Conservation (phyloP, 2,113 vertebrate species). For the Trogon melanurus region DNA sequence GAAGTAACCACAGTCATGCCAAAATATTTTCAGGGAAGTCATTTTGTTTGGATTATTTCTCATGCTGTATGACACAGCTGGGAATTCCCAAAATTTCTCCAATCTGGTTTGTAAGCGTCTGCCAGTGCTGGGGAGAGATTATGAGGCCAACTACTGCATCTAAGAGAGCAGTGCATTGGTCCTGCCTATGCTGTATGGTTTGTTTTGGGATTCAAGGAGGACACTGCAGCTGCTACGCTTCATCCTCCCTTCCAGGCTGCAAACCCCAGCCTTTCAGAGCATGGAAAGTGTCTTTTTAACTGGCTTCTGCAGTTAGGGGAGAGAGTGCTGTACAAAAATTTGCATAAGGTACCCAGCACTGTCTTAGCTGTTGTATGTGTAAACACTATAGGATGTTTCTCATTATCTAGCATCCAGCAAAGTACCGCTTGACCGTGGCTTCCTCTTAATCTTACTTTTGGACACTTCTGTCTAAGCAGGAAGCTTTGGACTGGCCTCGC, state of each 20-base stretch:
- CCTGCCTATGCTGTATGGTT: neutral
- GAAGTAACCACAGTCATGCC: neutral
- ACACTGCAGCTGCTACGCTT: neutral
- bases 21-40: neutral
- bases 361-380: neutral
- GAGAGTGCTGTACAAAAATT: neutral
- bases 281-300: neutral
- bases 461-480: neutral
- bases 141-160: neutral
- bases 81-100: slow-evolving; percentile 18
- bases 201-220: neutral
- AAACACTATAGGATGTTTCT: neutral
- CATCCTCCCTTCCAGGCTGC: neutral
- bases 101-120: neutral
- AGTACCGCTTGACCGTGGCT: neutral
- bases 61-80: neutral
- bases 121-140: neutral
- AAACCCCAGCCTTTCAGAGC: neutral
- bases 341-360: neutral
- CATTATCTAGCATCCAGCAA: neutral
- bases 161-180: neutral
- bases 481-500: neutral
- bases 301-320: neutral
- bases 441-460: neutral
- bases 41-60: neutral